These are phyloP conservation scores for Ptychochromis oligacanthus DNA, from an alignment of 2,113 vertebrate species.

Conservation along the genomic window DNA sequence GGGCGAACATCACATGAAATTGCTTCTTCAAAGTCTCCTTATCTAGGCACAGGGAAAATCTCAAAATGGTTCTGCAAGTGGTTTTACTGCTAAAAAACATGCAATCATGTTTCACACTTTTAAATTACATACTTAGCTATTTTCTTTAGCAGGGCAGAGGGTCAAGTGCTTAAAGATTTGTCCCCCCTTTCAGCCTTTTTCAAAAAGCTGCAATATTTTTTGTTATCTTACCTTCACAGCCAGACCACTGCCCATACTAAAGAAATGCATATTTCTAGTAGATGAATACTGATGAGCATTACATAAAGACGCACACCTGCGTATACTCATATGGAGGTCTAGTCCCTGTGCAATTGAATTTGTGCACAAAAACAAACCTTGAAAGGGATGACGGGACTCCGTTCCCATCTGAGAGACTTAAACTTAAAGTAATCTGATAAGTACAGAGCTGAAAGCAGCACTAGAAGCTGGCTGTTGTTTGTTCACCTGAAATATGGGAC, in stretches of 20 bases:
- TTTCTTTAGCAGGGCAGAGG: conserved; percentile 65
- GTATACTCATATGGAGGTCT: conserved; percentile 1
- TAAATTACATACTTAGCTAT: conserved; percentile 74
- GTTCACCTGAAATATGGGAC: conserved; percentile 68
- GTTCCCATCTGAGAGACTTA: conserved; percentile 52
- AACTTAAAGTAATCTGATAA: conserved; percentile 67
- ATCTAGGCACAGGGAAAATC: conserved; percentile 66
- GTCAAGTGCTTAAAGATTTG: conserved; percentile 72
- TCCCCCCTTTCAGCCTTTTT: conserved; percentile 61
- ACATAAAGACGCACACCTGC: conserved; percentile 25
- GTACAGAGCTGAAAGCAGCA: conserved; percentile 33
- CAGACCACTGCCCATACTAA: conserved; percentile 51
- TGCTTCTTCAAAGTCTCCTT: conserved; percentile 78
- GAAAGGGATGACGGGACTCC: conserved; percentile 43
- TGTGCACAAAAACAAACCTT: conserved; percentile 45
- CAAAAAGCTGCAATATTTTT: conserved; percentile 57
- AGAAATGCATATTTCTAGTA: conserved; percentile 57
- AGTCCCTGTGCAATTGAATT: conserved; percentile 25
- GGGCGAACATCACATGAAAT: conserved; percentile 77
- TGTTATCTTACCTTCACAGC: conserved; percentile 74
- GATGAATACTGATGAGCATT: conserved; percentile 71
- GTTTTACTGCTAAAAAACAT: conserved; percentile 72
- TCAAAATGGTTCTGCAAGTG: conserved; percentile 69
- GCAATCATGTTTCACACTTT: conserved; percentile 77
- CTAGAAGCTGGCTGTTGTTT: conserved; percentile 56